Conservation (phyloP, 2,113 vertebrate genomes). For the Perca fluviatilis region DNA sequence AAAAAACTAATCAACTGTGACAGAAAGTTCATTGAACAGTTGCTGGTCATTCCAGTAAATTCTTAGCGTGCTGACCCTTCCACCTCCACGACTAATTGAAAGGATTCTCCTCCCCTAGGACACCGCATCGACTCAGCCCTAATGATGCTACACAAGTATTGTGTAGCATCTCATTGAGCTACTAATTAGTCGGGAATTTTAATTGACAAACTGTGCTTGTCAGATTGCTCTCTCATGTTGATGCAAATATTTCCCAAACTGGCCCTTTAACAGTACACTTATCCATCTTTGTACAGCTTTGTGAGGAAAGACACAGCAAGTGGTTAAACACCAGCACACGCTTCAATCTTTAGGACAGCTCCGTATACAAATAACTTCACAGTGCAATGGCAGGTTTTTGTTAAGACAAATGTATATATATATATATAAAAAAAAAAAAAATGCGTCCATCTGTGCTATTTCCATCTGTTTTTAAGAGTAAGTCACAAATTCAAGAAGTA, state of each 20-base stretch:
- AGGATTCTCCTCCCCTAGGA: neutral
- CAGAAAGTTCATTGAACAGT: conserved; percentile 45
- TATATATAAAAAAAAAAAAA: conserved; percentile 31
- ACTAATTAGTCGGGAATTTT: neutral
- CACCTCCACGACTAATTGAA: neutral
- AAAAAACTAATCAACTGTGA: conserved; percentile 46
- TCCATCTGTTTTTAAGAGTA: conserved; percentile 11
- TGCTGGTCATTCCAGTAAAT: conserved; percentile 23
- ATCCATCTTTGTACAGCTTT: conserved; percentile 2
- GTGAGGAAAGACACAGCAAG: conserved; percentile 6
- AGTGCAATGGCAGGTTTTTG: conserved; percentile 78
- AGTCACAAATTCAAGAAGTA: neutral
- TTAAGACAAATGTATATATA: conserved; percentile 72
- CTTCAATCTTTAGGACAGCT: conserved; percentile 17
- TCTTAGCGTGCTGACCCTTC: conserved; percentile 5
- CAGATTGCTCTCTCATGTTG: neutral
- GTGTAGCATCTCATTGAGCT: neutral
- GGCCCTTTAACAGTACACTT: neutral
- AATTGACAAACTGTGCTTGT: neutral
- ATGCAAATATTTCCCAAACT: conserved; percentile 16
- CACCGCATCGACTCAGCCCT: neutral
- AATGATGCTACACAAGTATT: neutral
- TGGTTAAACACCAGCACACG: conserved; percentile 1
- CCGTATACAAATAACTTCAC: conserved; percentile 68
- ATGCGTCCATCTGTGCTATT: conserved; percentile 38